A percentile compares a stretch with the other conserved stretches of the same genome.
Evolutionary conservation across 1,140 invertebrate species (phyloP).

Genomic region (Conopomorpha cramerella): DNA sequence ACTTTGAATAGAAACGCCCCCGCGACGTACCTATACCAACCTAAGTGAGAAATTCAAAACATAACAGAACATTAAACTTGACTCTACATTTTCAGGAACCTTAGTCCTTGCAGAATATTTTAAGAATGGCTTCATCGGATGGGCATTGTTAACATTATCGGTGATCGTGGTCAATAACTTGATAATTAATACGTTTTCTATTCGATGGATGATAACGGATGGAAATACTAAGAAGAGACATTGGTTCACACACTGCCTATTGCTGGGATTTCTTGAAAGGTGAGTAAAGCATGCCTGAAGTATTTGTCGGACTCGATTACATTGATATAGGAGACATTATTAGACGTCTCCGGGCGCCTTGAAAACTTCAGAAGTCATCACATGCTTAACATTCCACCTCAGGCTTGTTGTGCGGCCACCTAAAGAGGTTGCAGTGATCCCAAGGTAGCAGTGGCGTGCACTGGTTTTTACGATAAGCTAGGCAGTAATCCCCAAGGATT

Average conservation of each 20-base stretch:
- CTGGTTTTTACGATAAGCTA: too few relatives aligned
- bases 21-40: too few relatives aligned
- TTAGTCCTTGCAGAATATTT: conserved; percentile 45
- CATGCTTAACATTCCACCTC: background rate
- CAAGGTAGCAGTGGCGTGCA: background rate
- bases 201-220: conserved; percentile 42
- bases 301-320: too few relatives aligned
- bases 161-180: conserved; percentile 44
- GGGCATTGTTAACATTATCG: conserved; percentile 33
- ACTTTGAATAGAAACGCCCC: background rate
- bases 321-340: background rate
- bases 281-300: too few relatives aligned
- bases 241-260: conserved; percentile 39
- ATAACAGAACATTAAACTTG: too few relatives aligned
- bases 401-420: background rate
- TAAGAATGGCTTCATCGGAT: conserved; percentile 36
- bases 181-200: conserved; percentile 47
- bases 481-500: too few relatives aligned
- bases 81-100: background rate
- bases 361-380: background rate
- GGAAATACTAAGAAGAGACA: conserved; percentile 25
- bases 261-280: conserved; percentile 45
- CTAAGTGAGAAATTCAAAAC: too few relatives aligned
- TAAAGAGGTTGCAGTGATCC: background rate
- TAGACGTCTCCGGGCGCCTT: background rate